Percentiles rank a stretch among this genome's conserved stretches.
These are phyloP conservation scores for Echinometra lucunter DNA, from an alignment of 53 echinoderm and acorn worm species.

Conservation along the genomic window DNA sequence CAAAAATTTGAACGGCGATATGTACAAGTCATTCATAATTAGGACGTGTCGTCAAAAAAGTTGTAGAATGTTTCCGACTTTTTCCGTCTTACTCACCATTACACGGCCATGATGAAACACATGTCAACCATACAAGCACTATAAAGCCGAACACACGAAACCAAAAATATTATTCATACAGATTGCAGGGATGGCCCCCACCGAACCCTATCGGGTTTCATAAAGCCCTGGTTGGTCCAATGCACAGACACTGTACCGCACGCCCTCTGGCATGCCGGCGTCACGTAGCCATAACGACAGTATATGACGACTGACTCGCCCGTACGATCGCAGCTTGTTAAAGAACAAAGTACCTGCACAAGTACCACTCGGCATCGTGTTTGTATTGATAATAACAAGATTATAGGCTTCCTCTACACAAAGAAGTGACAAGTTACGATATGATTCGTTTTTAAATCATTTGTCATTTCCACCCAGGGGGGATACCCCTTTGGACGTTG, in stretches of 20 bases:
- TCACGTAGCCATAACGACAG: neutral
- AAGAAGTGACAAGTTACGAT: neutral
- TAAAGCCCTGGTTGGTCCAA: neutral
- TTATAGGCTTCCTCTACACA: neutral
- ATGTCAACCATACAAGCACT: neutral
- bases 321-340: neutral
- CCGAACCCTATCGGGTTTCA: neutral
- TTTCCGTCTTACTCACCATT: neutral
- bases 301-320: neutral
- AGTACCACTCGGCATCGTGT: neutral
- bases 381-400: constrained; percentile 36
- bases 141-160: neutral
- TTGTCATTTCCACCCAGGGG: neutral
- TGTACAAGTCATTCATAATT: neutral
- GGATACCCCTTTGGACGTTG: neutral
- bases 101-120: neutral
- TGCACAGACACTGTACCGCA: neutral
- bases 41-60: neutral
- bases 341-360: neutral
- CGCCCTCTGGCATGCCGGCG: neutral
- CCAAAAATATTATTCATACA: neutral
- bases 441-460: neutral
- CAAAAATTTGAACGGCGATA: neutral
- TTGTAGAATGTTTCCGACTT: neutral
- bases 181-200: neutral